These are phyloP conservation scores for Eupeodes luniger DNA, from an alignment of 2,888 invertebrate species.

Conservation along the genomic window DNA sequence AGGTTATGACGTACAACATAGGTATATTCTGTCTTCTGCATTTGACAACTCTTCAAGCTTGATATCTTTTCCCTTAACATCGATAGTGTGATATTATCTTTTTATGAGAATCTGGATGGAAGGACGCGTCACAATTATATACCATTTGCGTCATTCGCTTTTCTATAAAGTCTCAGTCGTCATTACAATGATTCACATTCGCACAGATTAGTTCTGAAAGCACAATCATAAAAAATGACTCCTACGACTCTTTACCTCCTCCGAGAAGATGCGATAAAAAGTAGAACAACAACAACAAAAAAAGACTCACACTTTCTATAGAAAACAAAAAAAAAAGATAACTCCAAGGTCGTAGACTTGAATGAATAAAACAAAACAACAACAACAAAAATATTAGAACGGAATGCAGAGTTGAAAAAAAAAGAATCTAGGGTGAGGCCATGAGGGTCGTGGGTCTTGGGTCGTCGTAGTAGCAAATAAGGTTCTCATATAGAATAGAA, in stretches of 20 bases:
- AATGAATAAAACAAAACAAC: conserved; percentile 49
- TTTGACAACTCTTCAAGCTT: conserved; percentile 1
- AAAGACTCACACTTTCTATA: conserved; percentile 50
- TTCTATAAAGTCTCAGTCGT: background rate
- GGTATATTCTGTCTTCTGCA: background rate
- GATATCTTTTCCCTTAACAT: conserved; percentile 25
- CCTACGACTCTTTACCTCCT: conserved; percentile 38
- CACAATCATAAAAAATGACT: conserved; percentile 42
- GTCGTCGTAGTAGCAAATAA: background rate
- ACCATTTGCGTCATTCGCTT: conserved; percentile 65
- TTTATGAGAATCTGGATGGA: conserved; percentile 30
- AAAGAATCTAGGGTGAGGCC: conserved; percentile 27
- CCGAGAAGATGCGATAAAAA: conserved; percentile 34
- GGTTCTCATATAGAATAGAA: conserved; percentile 21
- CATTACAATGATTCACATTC: conserved; percentile 53
- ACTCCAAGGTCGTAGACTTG: conserved; percentile 70
- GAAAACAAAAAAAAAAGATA: conserved; percentile 46
- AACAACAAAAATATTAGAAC: conserved; percentile 46
- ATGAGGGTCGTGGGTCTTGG: conserved; percentile 2
- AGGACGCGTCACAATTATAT: conserved; percentile 26
- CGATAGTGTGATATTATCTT: conserved; percentile 6
- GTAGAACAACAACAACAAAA: conserved; percentile 3
- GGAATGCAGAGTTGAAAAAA: conserved; percentile 19
- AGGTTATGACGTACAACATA: background rate
- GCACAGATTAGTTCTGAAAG: conserved; percentile 55